Conservation (phyloP, 2,113 vertebrate species). For the Ploceus nigricollis region DNA sequence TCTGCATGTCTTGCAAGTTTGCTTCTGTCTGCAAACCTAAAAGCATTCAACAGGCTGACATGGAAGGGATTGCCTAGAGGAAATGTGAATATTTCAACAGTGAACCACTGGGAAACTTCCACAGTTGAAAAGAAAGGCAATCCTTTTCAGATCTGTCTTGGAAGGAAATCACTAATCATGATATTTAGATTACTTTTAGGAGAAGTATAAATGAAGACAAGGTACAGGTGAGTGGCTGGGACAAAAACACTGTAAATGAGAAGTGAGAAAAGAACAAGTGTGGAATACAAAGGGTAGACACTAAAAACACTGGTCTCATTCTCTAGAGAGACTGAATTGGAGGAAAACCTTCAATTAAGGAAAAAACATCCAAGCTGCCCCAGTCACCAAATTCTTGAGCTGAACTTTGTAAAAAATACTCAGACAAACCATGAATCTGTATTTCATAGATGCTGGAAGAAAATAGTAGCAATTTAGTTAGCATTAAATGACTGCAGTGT, state of each 20-base stretch:
- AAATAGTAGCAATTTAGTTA: neutral
- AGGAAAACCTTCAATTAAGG: neutral
- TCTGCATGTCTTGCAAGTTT: conserved; percentile 33
- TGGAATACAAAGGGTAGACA: neutral
- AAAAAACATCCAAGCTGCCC: neutral
- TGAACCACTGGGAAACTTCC: neutral
- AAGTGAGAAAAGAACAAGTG: neutral
- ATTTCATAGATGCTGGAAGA: neutral
- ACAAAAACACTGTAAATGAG: neutral
- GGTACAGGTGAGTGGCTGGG: neutral
- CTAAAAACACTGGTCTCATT: neutral
- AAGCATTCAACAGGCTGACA: neutral
- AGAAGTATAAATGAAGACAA: neutral
- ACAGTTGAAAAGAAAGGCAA: neutral
- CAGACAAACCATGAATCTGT: neutral
- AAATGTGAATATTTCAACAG: conserved; percentile 36
- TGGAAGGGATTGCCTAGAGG: neutral
- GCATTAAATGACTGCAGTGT: neutral
- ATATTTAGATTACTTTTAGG: conserved; percentile 12
- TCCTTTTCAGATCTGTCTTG: neutral
- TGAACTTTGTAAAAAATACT: neutral
- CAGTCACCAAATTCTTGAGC: neutral
- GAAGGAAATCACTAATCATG: neutral
- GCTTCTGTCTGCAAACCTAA: conserved; percentile 30
- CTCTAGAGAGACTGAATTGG: neutral